Conservation (phyloP, 2,797 vertebrate genomes). For the Phaenicophaeus curvirostris region DNA sequence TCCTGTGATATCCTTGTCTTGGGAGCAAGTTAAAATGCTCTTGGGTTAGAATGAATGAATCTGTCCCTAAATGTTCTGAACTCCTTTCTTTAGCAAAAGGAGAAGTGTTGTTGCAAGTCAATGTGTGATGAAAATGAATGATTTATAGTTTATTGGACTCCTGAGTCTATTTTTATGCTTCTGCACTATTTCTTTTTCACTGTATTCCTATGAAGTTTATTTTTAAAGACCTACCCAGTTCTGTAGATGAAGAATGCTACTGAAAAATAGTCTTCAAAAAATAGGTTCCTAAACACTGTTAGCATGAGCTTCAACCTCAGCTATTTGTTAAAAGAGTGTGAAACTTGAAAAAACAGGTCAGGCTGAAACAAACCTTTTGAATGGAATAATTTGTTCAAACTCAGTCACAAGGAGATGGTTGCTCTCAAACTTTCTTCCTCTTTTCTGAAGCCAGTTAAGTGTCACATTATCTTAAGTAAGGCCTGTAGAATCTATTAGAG, state of each 20-base stretch:
- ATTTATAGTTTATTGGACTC: conserved; percentile 45
- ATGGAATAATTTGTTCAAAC: not conserved
- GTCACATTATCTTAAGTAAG: not conserved
- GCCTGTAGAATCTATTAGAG: not conserved
- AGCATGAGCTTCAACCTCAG: conserved; percentile 24
- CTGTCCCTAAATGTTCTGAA: not conserved
- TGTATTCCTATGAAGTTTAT: conserved; percentile 55
- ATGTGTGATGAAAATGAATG: conserved; percentile 34
- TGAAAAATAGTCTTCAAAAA: conserved; percentile 16
- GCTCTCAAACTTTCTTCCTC: not conserved
- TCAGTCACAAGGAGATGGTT: not conserved
- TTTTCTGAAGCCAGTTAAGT: not conserved
- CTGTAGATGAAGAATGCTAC: conserved; percentile 16
- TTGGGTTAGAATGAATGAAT: not conserved
- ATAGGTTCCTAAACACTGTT: not conserved
- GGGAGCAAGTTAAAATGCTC: not conserved
- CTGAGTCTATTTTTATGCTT: conserved; percentile 48
- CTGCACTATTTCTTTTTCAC: conserved; percentile 31
- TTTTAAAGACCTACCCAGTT: conserved; percentile 43
- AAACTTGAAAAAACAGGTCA: not conserved
- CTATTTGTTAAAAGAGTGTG: conserved; percentile 14
- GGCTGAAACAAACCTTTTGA: not conserved
- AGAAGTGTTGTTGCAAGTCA: conserved; percentile 4
- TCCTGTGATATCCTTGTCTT: not conserved
- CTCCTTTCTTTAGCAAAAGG: not conserved